Base-by-base conservation (phyloP, 2,113 vertebrate species). In the Chloropsis hardwickii region DNA sequence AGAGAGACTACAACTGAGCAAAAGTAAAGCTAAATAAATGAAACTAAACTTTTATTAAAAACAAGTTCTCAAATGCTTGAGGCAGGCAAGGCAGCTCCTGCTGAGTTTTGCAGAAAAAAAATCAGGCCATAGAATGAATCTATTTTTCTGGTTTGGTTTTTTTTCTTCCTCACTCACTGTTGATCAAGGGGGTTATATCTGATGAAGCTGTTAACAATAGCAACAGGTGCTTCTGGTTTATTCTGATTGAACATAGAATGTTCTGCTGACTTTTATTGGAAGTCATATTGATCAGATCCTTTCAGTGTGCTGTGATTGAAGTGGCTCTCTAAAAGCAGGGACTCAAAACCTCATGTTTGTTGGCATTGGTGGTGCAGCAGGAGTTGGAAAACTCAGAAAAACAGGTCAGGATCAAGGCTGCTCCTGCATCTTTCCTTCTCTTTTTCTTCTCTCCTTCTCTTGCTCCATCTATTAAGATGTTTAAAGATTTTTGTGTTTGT, bases 221-320 rank as follows among this genome's bases (percentile, higher is more conserved):
- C 2, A 7, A 90, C 44, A 50, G 39, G n/a, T 60, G 35, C 33
- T 95, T 93, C 72, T 94, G 45, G 35, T 81, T 91, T 93, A 69
- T 87, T 95, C 54, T 87, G 50, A 60, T 90, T 82, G 92, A 93
- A 71, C 33, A 40, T 39, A 33, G 9, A 71, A 62, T 11, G 18
- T 91, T 76, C 51, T 86, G 28, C 27, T 83, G 40, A 45, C 54
- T 83, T 94, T 72, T 83, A 56, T 50, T 58, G 56, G 29, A 69
- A 74, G 62, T 83, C 33, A n/a, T 66, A 70, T 91, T 96, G 92
- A 86, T 86, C 87, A 90, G 51, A 58, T 94, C 78, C 70, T 95
- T 93, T 74, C 58, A 82, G 62, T 79, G 72, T 72, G 80, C 17
- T 65, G 56, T 88, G 71, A 88, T 39, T 73, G 62, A 93, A 95